Evolutionary conservation across 23 tunicate genomes (phyloP), one percentile per base, ranked within the genome.

Genomic region (Trididemnum miniatum): DNA sequence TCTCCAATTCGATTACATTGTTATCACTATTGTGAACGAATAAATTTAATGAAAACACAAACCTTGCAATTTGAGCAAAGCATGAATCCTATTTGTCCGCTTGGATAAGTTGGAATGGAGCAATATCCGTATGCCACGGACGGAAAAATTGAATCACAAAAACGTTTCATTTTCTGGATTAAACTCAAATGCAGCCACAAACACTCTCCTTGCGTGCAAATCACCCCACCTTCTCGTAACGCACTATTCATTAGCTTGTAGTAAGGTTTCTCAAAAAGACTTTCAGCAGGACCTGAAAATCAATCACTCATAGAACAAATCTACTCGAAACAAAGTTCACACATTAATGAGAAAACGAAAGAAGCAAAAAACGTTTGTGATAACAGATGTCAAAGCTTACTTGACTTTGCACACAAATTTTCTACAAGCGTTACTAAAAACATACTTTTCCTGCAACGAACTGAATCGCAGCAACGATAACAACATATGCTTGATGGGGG

Each of bases 41-140:
- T n/a, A n/a, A n/a, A n/a, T n/a, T n/a, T n/a, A n/a, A n/a, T n/a
- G n/a, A n/a, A n/a, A n/a, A n/a, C n/a, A n/a, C 57, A 49, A 12
- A 62, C 97, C 85, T 84, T 52, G 32, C 66, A 80, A 28, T 66
- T 59, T 23, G 94, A 71, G 69, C 98, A 93, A 59, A 93, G 38
- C 71, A 93, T 80, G 62, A 88, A 93, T 2, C 98, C 98, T 34
- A 93, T 93, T 73, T 93, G 98, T 3, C 98, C 98, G 60, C 98
- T 93, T 73, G 98, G 98, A 76, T 93, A 93, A 0, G 98, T 93
- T 30, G 98, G 98, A 33, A 88, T 84, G 1, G 98, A 75, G 37
- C 91, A 80, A 59, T 88, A 88, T 0, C 86, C 83, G 54, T 93
- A 93, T 38, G 76, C 67, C 18, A 93, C 88, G 1, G 71, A 51